phyloP scores from a whole-genome alignment of 30 jellyfish, hydroid and myxozoan genomes.

The Rhopilema esculentum region DNA sequence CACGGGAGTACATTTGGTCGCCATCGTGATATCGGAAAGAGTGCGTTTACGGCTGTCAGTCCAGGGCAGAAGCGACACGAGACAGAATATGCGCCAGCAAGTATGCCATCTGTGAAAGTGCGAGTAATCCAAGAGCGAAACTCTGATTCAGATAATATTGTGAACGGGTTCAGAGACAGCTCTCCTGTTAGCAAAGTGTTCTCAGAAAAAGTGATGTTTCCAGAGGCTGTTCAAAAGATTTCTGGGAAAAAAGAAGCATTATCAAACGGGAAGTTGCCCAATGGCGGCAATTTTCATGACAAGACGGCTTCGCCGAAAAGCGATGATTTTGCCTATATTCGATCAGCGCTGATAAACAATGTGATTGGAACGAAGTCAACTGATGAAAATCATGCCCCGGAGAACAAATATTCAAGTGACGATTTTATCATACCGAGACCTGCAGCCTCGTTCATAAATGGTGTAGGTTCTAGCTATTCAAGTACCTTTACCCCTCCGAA shows the following conservation, averaged over 20 bases:
- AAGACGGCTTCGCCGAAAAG: background rate
- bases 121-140: slow-evolving; percentile 56
- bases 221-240: background rate
- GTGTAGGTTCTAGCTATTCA: background rate
- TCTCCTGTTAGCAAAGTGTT: background rate
- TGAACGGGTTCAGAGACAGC: slow-evolving; percentile 18
- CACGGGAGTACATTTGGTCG: slow-evolving; percentile 35
- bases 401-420: background rate
- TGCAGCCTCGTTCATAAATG: slow-evolving; percentile 31
- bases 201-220: slow-evolving; percentile 1
- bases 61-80: slow-evolving; percentile 63
- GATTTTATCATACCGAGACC: slow-evolving; percentile 25
- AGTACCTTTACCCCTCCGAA: slow-evolving; percentile 10
- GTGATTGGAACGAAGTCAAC: background rate
- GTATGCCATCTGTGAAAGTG: slow-evolving; percentile 56
- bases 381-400: slow-evolving; percentile 22
- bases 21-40: slow-evolving; percentile 36
- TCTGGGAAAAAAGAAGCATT: background rate
- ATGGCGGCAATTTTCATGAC: background rate
- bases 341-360: slow-evolving; percentile 22
- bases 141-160: slow-evolving; percentile 1
- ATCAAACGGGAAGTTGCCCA: background rate
- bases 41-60: slow-evolving; percentile 70
- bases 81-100: slow-evolving; percentile 23
- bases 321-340: slow-evolving; percentile 34